Evolutionary conservation across 2,888 invertebrate species (phyloP), one percentile per base, ranked within the genome.

Genomic region (Orthosia incerta): DNA sequence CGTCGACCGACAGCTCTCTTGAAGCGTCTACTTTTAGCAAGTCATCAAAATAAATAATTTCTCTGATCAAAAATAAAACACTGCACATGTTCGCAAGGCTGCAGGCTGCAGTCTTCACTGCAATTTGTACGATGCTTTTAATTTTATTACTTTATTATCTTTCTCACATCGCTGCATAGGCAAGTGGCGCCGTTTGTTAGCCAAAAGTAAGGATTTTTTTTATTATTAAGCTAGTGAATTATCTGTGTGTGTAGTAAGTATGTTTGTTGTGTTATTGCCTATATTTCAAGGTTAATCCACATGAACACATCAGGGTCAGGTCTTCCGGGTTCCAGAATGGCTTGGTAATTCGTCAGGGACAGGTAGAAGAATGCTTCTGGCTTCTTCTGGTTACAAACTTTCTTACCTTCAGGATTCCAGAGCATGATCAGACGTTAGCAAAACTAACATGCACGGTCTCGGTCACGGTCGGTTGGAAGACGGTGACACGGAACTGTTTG

Each of bases 121-220:
- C n/a, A 55, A 57, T 65, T 16, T 60, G 15, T 64, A 31, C 23
- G 13, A 26, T 39, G 23, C 48, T 83, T 72, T 74, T 64, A 71
- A 74, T 74, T 69, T 80, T 60, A 60, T 84, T 80, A 9, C 48
- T 79, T 74, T 46, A 23, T n/a, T n/a, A n/a, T n/a, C 4, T 75
- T 76, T 56, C 23, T 60, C 15, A 60, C 85, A 71, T 65, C 63
- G 80, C 80, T 80, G 80, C 84, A 61, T 75, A 84, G 85, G 80
- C 70, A 84, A 81, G 3, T 84, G 79, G 70, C 84, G 82, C 26
- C 82, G 85, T 5, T 74, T 68, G 61, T 81, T 84, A 81, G 82
- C 76, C 4, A 84, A 81, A 84, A 75, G 76, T 81, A 81, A 81
- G 84, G 45, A 65, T 46, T 45, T 62, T 60, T 67, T 39, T 31